Percentiles rank a stretch among this genome's conserved stretches.
Conservation (phyloP, 1,140 invertebrate genomes). For the Drosophila mojavensis region DNA sequence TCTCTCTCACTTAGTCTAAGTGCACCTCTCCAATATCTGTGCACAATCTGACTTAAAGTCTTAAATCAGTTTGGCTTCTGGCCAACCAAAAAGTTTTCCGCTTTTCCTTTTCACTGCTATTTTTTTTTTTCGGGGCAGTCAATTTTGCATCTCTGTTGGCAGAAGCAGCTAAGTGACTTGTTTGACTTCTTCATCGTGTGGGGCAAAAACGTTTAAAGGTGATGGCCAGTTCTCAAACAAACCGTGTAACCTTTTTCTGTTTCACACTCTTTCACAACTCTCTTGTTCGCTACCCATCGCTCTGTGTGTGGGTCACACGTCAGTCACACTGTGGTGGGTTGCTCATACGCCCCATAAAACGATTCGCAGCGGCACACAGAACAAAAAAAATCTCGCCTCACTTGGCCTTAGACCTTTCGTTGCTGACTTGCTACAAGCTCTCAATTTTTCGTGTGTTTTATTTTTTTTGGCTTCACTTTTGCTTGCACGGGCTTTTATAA, state of each 20-base stretch:
- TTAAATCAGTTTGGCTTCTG: conserved; percentile 67
- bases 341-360: conserved; percentile 31
- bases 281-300: background rate
- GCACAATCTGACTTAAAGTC: conserved; percentile 51
- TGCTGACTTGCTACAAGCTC: conserved; percentile 31
- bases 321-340: conserved; percentile 29
- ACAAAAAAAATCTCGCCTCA: background rate
- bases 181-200: conserved; percentile 73
- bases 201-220: conserved; percentile 49
- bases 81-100: conserved; percentile 38
- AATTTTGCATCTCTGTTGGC: conserved; percentile 59
- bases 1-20: conserved; percentile 49
- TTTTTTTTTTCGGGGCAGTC: conserved; percentile 11
- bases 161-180: conserved; percentile 65
- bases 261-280: conserved; percentile 29
- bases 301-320: conserved; percentile 13
- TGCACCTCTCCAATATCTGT: conserved; percentile 35
- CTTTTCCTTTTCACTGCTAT: conserved; percentile 1
- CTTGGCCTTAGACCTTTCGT: conserved; percentile 21
- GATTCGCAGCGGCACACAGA: conserved; percentile 2
- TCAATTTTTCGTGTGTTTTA: background rate
- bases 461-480: conserved; percentile 33
- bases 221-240: conserved; percentile 41
- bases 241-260: conserved; percentile 30
- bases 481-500: conserved; percentile 36